A percentile compares a stretch with the other conserved stretches of the same genome.
phyloP scores from a whole-genome alignment of 2,113 vertebrate species.

The Psettodes erumei region DNA sequence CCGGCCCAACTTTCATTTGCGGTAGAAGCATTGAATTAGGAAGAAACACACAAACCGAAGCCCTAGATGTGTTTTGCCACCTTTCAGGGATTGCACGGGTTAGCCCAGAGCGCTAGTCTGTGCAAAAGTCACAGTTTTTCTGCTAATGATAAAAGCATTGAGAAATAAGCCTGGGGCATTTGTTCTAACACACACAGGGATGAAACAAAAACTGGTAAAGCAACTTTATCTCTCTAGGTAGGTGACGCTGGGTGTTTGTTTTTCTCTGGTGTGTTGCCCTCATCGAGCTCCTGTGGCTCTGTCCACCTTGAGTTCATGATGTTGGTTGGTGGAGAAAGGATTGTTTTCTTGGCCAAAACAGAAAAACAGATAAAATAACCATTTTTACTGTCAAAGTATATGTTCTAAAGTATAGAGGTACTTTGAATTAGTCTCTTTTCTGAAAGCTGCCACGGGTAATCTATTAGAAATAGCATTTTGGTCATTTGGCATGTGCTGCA shows the following conservation, averaged over 20 bases:
- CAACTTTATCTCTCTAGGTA: neutral
- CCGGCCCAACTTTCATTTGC: slow-evolving; percentile 52
- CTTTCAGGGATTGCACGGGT: slow-evolving; percentile 30
- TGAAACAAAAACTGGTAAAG: neutral
- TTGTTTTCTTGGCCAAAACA: neutral
- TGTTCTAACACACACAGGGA: neutral
- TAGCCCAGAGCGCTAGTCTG: neutral
- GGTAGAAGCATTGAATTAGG: slow-evolving; percentile 43
- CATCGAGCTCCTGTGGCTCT: neutral
- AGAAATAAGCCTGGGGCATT: neutral
- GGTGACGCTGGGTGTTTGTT: neutral
- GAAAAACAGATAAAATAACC: neutral
- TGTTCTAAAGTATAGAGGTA: neutral
- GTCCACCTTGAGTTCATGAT: neutral
- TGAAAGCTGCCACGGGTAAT: neutral
- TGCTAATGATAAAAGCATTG: slow-evolving; percentile 19
- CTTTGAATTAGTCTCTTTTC: neutral
- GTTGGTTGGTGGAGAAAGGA: neutral
- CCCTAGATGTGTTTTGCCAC: slow-evolving; percentile 33
- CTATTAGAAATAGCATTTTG: neutral
- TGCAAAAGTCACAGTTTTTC: neutral
- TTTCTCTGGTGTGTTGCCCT: neutral
- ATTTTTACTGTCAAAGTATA: neutral
- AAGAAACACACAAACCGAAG: slow-evolving; percentile 34
- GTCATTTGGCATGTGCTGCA: neutral